Percentiles rank a stretch among this genome's conserved stretches.
Conservation (phyloP, 2,113 vertebrate genomes). For the Oxygymnocypris stewartii region DNA sequence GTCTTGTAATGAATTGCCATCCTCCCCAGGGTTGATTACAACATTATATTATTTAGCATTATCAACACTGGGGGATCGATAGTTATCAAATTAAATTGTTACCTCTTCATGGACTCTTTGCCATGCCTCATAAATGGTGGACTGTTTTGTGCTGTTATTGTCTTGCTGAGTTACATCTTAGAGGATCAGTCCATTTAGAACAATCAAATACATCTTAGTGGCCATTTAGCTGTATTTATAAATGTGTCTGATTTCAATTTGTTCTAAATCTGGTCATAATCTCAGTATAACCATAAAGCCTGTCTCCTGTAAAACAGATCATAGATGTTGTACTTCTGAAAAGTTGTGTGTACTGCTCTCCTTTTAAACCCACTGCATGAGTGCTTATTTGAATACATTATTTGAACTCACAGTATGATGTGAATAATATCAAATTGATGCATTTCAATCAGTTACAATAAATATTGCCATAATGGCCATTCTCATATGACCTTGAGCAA, state of each 20-base stretch:
- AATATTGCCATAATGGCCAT: not conserved
- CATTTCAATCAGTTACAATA: not conserved
- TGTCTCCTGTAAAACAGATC: not conserved
- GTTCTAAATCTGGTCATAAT: not conserved
- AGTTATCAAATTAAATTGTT: constrained; percentile 44
- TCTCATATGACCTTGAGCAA: not conserved
- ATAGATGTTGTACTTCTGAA: not conserved
- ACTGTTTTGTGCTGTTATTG: constrained; percentile 23
- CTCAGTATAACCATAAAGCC: not conserved
- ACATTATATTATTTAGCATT: constrained; percentile 38
- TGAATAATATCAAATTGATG: not conserved
- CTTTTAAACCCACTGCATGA: not conserved
- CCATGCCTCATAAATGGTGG: constrained; percentile 36
- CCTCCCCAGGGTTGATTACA: constrained; percentile 38
- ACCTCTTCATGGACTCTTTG: constrained; percentile 21
- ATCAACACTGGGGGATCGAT: constrained; percentile 46
- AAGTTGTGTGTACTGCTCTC: not conserved
- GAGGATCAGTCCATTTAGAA: not conserved
- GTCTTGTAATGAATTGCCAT: constrained; percentile 48
- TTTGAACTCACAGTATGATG: not conserved
- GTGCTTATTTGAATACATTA: not conserved
- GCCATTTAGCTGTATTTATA: not conserved
- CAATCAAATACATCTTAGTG: not conserved
- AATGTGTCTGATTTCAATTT: not conserved
- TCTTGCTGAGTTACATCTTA: not conserved